A percentile compares a stretch with the other conserved stretches of the same genome.
These are phyloP conservation scores for Phenganax marumi DNA, from an alignment of 92 coral and sea anemone species.

Conservation along the genomic window DNA sequence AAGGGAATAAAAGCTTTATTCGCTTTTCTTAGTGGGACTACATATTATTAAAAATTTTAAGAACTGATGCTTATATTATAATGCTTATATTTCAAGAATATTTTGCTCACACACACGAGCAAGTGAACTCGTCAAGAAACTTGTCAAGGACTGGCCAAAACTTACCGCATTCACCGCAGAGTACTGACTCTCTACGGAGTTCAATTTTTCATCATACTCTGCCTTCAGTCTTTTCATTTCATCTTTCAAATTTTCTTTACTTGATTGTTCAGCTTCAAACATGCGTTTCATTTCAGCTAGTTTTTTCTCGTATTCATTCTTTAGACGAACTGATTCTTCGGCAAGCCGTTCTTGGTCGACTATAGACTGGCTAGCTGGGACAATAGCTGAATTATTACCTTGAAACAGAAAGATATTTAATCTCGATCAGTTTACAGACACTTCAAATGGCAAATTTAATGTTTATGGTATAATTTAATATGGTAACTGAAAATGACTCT, in stretches of 20 bases:
- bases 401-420: no score
- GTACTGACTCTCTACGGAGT: slow-evolving; percentile 82
- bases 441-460: no score
- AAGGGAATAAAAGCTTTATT: no score
- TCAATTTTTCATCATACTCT: slow-evolving; percentile 74
- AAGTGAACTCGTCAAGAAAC: background rate
- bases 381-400: slow-evolving; percentile 33
- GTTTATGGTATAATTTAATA: no score
- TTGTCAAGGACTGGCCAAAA: background rate
- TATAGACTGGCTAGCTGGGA: slow-evolving; percentile 17
- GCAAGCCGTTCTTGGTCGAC: slow-evolving; percentile 64
- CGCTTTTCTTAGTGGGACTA: no score
- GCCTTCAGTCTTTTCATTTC: slow-evolving; percentile 74
- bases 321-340: slow-evolving; percentile 74
- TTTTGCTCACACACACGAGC: background rate
- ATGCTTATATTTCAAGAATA: no score
- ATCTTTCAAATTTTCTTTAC: slow-evolving; percentile 83
- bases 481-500: no score
- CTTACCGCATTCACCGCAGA: slow-evolving; percentile 40
- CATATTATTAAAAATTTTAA: no score
- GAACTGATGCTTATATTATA: no score
- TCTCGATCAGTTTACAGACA: no score
- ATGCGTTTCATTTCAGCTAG: slow-evolving; percentile 81
- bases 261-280: slow-evolving; percentile 87
- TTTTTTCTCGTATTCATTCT: slow-evolving; percentile 74